Evolutionary conservation across 2,888 invertebrate genomes (phyloP).

Genomic region (Polietes domitor): DNA sequence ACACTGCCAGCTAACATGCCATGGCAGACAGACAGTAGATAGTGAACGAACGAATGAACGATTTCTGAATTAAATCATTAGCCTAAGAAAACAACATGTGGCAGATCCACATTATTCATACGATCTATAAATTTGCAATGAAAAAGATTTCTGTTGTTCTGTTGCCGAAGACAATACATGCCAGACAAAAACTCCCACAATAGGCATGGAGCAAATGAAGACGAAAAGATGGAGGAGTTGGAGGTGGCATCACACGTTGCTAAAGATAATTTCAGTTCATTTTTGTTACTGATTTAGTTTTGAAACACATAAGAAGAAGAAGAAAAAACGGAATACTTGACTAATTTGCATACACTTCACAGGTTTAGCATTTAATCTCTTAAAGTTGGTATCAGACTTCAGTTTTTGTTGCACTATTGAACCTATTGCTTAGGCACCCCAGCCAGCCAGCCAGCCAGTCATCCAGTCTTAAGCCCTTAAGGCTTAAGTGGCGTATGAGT

Average conservation of each 20-base stretch:
- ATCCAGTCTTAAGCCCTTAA: slow-evolving; percentile 42
- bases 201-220: neutral
- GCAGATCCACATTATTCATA: slow-evolving; percentile 21
- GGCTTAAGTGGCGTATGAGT: slow-evolving; percentile 33
- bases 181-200: slow-evolving; percentile 61
- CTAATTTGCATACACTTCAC: slow-evolving; percentile 47
- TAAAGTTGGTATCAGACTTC: too few species aligned
- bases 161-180: neutral
- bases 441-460: neutral
- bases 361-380: neutral
- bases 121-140: slow-evolving; percentile 39
- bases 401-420: neutral
- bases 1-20: neutral
- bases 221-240: slow-evolving; percentile 14
- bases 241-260: neutral
- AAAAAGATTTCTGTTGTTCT: slow-evolving; percentile 37
- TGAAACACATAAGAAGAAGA: too few species aligned
- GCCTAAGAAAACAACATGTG: slow-evolving; percentile 30
- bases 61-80: slow-evolving; percentile 22
- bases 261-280: slow-evolving; percentile 9
- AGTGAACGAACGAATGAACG: neutral
- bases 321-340: slow-evolving; percentile 15
- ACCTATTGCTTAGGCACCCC: neutral
- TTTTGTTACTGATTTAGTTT: neutral
- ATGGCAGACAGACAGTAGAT: neutral